A percentile compares a stretch with the other conserved stretches of the same genome.
Evolutionary conservation across 2,113 vertebrate genomes (phyloP).

Genomic region (Eulemur rufifrons): DNA sequence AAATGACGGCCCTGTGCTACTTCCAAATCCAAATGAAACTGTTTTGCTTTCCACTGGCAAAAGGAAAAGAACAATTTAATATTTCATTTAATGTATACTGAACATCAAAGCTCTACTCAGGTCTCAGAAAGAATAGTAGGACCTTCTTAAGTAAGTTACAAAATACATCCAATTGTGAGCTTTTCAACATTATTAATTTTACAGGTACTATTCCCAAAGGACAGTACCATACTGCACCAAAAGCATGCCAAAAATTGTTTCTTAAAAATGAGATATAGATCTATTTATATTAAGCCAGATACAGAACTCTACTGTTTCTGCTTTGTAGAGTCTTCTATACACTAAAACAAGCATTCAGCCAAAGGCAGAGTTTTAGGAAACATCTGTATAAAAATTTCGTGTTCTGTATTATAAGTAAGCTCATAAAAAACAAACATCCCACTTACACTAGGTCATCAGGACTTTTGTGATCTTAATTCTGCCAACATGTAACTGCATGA

Average conservation of each 20-base stretch:
- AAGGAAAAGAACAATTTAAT: conserved; percentile 34
- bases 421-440: neutral
- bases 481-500: neutral
- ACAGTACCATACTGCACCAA: neutral
- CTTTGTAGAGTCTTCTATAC: neutral
- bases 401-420: neutral
- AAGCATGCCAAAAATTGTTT: neutral
- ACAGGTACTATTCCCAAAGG: neutral
- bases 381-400: neutral
- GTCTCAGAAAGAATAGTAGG: neutral
- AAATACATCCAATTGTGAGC: conserved; percentile 6
- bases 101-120: conserved; percentile 15
- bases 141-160: neutral
- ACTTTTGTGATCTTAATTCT: neutral
- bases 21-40: conserved; percentile 85
- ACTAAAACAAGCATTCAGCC: neutral
- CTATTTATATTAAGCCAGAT: neutral
- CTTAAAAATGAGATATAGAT: neutral
- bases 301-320: neutral
- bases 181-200: neutral
- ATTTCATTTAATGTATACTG: conserved; percentile 21
- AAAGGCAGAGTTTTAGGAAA: neutral
- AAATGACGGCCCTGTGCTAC: conserved; percentile 87
- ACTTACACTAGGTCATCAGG: neutral
- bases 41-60: conserved; percentile 75